phyloP scores from a whole-genome alignment of 2,888 invertebrate species.

The Glaucopsyche alexis region DNA sequence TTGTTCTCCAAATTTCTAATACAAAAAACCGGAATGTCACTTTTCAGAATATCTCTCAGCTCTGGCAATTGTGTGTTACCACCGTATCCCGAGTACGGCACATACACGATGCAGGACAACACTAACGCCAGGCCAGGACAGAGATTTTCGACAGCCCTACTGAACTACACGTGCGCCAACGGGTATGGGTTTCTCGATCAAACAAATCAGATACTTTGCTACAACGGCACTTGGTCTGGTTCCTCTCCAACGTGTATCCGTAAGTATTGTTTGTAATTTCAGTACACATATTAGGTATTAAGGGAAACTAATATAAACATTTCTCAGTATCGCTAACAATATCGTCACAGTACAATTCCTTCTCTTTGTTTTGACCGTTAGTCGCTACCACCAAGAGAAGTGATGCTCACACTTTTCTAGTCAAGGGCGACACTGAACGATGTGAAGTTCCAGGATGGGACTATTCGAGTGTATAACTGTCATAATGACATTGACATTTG shows the following conservation, averaged over 20 bases:
- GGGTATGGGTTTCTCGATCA: not conserved
- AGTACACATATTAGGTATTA: too few species aligned
- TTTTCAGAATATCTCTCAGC: not conserved
- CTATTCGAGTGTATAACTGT: too few species aligned
- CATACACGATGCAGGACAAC: not conserved
- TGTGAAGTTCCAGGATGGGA: too few species aligned
- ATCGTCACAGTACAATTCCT: too few species aligned
- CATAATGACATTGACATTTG: too few species aligned
- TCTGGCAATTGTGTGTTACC: slow-evolving; percentile 12
- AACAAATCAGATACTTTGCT: slow-evolving; percentile 10
- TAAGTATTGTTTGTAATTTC: not conserved
- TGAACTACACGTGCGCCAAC: slow-evolving; percentile 2
- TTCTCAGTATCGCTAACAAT: too few species aligned
- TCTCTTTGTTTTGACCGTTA: too few species aligned
- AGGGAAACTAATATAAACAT: too few species aligned
- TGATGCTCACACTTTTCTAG: too few species aligned
- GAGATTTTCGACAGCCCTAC: not conserved
- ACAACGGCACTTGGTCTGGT: slow-evolving; percentile 11
- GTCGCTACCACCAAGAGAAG: too few species aligned
- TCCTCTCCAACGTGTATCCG: not conserved
- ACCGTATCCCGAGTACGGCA: slow-evolving; percentile 3
- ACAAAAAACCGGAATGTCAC: not conserved
- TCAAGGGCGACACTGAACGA: too few species aligned
- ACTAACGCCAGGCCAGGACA: not conserved
- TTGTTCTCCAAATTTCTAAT: not conserved